A percentile compares a stretch with the other conserved stretches of the same genome.
Conservation (phyloP, 2,888 invertebrate species). For the Cerastis rubricosa region DNA sequence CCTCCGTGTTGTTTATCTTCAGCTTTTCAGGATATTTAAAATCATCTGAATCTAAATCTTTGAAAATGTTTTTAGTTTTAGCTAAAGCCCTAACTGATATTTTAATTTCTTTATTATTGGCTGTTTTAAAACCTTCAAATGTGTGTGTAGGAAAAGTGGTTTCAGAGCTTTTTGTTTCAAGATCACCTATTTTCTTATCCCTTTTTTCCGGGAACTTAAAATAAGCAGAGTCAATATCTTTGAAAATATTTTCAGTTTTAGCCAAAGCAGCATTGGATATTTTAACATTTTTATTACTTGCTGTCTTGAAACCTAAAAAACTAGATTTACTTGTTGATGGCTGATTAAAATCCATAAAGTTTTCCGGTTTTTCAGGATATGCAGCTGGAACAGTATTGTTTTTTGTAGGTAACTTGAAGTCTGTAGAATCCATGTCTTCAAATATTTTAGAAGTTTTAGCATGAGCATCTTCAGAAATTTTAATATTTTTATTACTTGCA, state of each 20-base stretch:
- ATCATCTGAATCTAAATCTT: slow-evolving; percentile 63
- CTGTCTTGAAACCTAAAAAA: slow-evolving; percentile 41
- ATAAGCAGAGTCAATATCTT: slow-evolving; percentile 50
- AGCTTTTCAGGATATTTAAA: slow-evolving; percentile 17
- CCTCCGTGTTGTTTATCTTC: neutral
- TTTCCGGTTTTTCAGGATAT: neutral
- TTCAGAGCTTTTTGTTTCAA: neutral
- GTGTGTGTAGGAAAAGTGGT: neutral
- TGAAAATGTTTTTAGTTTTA: slow-evolving; percentile 71
- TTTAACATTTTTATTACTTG: slow-evolving; percentile 40
- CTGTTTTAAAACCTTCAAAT: slow-evolving; percentile 54
- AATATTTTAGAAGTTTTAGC: slow-evolving; percentile 21
- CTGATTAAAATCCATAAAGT: neutral
- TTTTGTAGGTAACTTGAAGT: neutral
- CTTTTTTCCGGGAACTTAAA: slow-evolving; percentile 11
- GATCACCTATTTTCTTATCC: neutral
- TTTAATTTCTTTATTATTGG: slow-evolving; percentile 68
- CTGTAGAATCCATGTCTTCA: slow-evolving; percentile 18
- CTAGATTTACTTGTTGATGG: slow-evolving; percentile 18
- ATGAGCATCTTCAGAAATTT: slow-evolving; percentile 14
- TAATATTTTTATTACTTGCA: slow-evolving; percentile 28
- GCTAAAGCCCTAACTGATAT: slow-evolving; percentile 70
- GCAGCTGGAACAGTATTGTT: neutral
- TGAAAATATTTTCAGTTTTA: slow-evolving; percentile 32
- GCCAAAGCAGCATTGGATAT: slow-evolving; percentile 36